These are phyloP conservation scores for Boloria euphrosyne DNA, from an alignment of 2,888 invertebrate species.

Conservation along the genomic window DNA sequence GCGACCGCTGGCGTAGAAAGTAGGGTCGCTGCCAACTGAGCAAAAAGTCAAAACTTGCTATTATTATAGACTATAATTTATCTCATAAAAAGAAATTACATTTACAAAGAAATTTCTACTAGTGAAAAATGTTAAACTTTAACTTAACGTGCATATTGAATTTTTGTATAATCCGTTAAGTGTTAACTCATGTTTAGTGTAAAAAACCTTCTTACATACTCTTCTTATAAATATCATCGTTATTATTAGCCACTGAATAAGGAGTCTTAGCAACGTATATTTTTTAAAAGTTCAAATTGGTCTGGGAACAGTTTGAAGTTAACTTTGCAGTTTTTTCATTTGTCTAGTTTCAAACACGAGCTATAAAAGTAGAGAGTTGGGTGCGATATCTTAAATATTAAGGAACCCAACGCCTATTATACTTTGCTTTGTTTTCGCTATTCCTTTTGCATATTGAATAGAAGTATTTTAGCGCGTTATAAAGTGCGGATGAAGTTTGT, in stretches of 20 bases:
- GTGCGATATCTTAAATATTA: constrained; percentile 26
- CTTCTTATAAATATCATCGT: not conserved
- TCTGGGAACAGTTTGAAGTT: constrained; percentile 34
- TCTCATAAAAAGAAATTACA: no score
- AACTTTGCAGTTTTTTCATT: constrained; percentile 37
- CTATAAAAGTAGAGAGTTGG: constrained; percentile 25
- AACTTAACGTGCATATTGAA: no score
- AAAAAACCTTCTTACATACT: not conserved
- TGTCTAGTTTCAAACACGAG: constrained; percentile 28
- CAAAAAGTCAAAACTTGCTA: no score
- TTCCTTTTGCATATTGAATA: constrained; percentile 6
- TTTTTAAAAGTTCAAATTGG: constrained; percentile 33
- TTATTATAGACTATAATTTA: no score
- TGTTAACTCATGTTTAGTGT: no score
- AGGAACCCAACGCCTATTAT: constrained; percentile 4
- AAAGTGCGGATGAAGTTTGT: no score
- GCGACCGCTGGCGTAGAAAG: no score
- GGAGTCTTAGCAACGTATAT: constrained; percentile 5
- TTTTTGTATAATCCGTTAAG: no score
- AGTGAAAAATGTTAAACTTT: no score
- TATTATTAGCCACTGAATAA: not conserved
- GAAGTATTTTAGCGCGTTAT: no score
- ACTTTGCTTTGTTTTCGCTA: constrained; percentile 6
- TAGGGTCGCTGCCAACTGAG: no score
- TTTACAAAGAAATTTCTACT: no score